A percentile compares a stretch with the other conserved stretches of the same genome.
These are phyloP conservation scores for Latrodectus hesperus DNA, from an alignment of 2,888 invertebrate genomes.

Conservation along the genomic window DNA sequence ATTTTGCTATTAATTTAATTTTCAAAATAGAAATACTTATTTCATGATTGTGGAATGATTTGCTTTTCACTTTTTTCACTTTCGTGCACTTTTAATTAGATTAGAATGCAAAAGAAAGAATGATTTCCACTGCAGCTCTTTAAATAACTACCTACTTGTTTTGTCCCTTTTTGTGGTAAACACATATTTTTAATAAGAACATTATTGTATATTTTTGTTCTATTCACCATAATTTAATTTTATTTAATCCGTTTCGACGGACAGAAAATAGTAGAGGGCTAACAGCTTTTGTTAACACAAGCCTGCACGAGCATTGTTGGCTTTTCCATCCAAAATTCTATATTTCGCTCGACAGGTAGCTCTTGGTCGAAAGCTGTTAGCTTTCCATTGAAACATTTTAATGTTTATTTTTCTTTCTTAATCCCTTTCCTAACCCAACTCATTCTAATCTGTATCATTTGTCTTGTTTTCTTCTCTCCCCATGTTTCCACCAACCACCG, in stretches of 20 bases:
- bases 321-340: slow-evolving; percentile 1
- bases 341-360: background rate
- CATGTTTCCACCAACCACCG: slow-evolving; percentile 64
- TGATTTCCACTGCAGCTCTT: slow-evolving; percentile 24
- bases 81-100: slow-evolving; percentile 42
- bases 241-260: slow-evolving; percentile 24
- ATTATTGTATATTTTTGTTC: slow-evolving; percentile 43
- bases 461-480: slow-evolving; percentile 69
- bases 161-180: slow-evolving; percentile 54
- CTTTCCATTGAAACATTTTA: slow-evolving; percentile 28
- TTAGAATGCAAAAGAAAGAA: background rate
- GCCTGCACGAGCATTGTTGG: background rate
- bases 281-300: slow-evolving; percentile 49
- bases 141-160: slow-evolving; percentile 54
- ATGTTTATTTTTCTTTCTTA: slow-evolving; percentile 46
- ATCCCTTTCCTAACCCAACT: slow-evolving; percentile 68
- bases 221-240: slow-evolving; percentile 53
- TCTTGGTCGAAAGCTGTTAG: slow-evolving; percentile 59
- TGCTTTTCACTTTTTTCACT: slow-evolving; percentile 3
- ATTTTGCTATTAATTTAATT: background rate
- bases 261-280: slow-evolving; percentile 47
- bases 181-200: slow-evolving; percentile 46
- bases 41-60: slow-evolving; percentile 3
- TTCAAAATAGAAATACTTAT: background rate
- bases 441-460: slow-evolving; percentile 69